These are phyloP conservation scores for Drosophila ohnishii DNA, from an alignment of 1,140 invertebrate genomes.

Conservation along the genomic window DNA sequence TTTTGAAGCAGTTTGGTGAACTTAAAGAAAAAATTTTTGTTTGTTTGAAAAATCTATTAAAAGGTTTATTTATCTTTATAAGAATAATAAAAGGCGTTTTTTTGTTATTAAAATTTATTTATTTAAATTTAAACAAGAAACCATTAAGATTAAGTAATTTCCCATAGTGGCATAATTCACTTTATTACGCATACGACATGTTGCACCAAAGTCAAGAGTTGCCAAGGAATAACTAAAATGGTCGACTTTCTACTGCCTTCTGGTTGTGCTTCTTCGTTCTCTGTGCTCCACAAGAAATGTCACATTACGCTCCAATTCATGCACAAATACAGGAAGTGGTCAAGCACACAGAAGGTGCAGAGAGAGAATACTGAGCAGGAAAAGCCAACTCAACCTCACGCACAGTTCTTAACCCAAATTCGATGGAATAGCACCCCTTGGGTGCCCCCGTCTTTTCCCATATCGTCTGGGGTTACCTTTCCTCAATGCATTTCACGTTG, in stretches of 20 bases:
- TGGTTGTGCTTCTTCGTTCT: background rate
- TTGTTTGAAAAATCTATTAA: no score
- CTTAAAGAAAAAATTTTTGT: no score
- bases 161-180: constrained; percentile 35
- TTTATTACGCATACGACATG: constrained; percentile 66
- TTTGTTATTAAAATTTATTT: no score
- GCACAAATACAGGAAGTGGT: constrained; percentile 73
- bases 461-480: constrained; percentile 53
- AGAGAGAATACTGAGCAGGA: constrained; percentile 20
- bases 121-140: background rate
- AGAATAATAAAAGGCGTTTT: no score
- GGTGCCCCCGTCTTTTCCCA: background rate
- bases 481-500: constrained; percentile 52
- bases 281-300: constrained; percentile 66
- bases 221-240: constrained; percentile 21
- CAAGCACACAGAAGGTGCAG: constrained; percentile 37
- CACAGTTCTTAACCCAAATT: constrained; percentile 72
- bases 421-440: constrained; percentile 17
- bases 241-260: constrained; percentile 6
- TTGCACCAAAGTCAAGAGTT: constrained; percentile 26
- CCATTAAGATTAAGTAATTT: background rate
- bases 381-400: constrained; percentile 21
- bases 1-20: background rate
- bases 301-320: constrained; percentile 77
- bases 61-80: no score